Evolutionary conservation across 2,113 vertebrate genomes (phyloP).

Genomic region (Entomyzon cyanotis): DNA sequence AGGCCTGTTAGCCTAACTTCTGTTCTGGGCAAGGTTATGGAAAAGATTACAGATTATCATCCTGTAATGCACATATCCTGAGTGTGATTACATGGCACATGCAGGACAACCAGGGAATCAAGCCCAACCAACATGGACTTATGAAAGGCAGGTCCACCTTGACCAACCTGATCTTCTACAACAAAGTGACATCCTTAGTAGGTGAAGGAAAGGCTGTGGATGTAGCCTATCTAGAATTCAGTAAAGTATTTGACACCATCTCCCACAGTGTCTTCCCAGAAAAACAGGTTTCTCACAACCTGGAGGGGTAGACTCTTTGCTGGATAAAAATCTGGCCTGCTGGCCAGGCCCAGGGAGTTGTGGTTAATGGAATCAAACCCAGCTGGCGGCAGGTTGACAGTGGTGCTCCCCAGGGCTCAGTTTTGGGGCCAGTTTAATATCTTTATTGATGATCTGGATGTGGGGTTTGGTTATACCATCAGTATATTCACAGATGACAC

Average conservation of each 20-base stretch:
- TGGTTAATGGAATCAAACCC: neutral
- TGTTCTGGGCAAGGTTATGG: neutral
- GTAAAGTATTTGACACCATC: neutral
- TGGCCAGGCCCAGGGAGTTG: neutral
- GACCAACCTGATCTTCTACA: neutral
- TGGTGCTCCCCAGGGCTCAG: neutral
- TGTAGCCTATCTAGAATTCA: neutral
- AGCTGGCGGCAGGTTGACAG: neutral
- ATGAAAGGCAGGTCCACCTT: neutral
- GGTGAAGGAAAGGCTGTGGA: neutral
- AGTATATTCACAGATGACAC: neutral
- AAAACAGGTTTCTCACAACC: neutral
- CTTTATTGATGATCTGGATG: neutral
- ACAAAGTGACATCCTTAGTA: neutral
- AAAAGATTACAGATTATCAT: too few species aligned
- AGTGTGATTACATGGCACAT: fast-evolving
- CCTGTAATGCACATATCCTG: too few species aligned
- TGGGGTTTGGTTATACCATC: neutral
- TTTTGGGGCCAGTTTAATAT: neutral
- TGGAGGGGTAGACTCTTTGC: neutral
- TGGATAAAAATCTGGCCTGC: neutral
- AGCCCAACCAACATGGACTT: neutral
- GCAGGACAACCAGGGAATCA: neutral
- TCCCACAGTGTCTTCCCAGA: neutral
- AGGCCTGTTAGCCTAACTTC: neutral